These are phyloP conservation scores for Crypturellus undulatus DNA, from an alignment of 2,113 vertebrate species.

Conservation along the genomic window DNA sequence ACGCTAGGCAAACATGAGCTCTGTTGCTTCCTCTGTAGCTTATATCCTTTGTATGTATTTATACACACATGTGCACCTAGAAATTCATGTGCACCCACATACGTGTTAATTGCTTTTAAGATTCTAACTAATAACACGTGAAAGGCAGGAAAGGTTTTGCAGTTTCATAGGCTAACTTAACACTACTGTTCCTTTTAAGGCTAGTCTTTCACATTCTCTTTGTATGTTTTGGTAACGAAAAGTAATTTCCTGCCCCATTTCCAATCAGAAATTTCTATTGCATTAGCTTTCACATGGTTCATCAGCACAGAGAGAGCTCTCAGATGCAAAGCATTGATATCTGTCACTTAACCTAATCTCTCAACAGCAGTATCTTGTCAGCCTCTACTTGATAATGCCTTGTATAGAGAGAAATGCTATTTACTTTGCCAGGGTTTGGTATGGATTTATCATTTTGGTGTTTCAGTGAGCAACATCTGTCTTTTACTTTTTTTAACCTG, in stretches of 20 bases:
- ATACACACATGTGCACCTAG: neutral
- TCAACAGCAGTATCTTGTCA: neutral
- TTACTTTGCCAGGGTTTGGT: neutral
- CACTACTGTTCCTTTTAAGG: neutral
- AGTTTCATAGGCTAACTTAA: neutral
- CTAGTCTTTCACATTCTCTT: neutral
- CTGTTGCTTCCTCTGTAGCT: neutral
- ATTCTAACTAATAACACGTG: neutral
- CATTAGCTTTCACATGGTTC: neutral
- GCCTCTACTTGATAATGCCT: accelerated
- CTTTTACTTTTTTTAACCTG: neutral
- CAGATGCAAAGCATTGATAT: neutral
- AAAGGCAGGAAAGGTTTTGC: neutral
- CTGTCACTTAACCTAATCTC: neutral
- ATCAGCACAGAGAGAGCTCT: neutral
- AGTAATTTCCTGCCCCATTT: neutral
- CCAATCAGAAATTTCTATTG: neutral
- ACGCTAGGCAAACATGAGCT: neutral
- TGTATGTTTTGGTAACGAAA: neutral
- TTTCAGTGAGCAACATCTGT: neutral
- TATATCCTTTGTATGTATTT: neutral
- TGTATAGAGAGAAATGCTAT: neutral
- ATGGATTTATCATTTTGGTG: neutral
- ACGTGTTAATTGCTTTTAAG: neutral
- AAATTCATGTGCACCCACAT: neutral